A percentile compares a stretch with the other conserved stretches of the same genome.
Conservation (phyloP, 2,888 invertebrate species). For the Clostera curtula region DNA sequence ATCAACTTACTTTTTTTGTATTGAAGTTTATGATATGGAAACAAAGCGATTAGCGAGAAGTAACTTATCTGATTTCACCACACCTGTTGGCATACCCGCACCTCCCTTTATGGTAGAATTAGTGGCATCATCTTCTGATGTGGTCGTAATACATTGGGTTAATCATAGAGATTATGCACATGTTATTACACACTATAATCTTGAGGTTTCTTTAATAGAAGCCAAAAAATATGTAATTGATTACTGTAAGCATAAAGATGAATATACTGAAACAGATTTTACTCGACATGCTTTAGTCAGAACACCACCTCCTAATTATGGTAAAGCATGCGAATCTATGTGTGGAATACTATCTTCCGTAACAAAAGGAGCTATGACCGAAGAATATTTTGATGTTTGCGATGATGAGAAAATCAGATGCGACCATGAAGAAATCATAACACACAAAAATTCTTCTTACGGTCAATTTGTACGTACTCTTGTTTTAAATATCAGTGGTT, state of each 20-base stretch:
- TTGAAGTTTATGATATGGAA: constrained; percentile 46
- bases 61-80: constrained; percentile 46
- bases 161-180: constrained; percentile 48
- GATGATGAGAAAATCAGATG: constrained; percentile 31
- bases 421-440: constrained; percentile 28
- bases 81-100: constrained; percentile 49
- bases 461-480: constrained; percentile 38
- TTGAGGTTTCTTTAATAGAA: constrained; percentile 50
- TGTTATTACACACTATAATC: constrained; percentile 46
- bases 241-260: constrained; percentile 37
- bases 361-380: constrained; percentile 41
- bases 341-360: constrained; percentile 47
- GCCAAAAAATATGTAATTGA: constrained; percentile 34
- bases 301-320: constrained; percentile 50
- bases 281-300: constrained; percentile 47
- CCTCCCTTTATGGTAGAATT: constrained; percentile 57
- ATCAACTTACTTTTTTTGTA: constrained; percentile 52
- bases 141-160: constrained; percentile 49
- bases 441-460: constrained; percentile 33
- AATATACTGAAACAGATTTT: constrained; percentile 35
- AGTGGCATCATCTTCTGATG: constrained; percentile 38
- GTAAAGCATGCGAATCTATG: constrained; percentile 48
- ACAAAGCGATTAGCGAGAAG: constrained; percentile 39
- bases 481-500: constrained; percentile 34
- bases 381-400: constrained; percentile 55